Evolutionary conservation across 2,888 invertebrate genomes (phyloP).

Genomic region (Sialis lutaria): DNA sequence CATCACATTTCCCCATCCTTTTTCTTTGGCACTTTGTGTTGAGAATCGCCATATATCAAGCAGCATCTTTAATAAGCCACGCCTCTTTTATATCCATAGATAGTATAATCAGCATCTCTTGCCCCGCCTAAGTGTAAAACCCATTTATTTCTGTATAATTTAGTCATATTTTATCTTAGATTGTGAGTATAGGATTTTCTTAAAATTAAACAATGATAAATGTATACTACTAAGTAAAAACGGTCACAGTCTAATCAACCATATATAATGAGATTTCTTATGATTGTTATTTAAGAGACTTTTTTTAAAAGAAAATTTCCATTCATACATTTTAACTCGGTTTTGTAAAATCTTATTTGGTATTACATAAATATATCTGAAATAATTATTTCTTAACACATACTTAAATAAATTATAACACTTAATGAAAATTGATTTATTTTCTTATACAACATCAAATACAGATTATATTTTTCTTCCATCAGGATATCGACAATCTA

Average conservation of each 20-base stretch:
- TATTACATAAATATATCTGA: background rate
- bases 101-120: background rate
- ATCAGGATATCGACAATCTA: too few relatives aligned
- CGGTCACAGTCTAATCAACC: too few relatives aligned
- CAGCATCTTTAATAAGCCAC: conserved; percentile 2
- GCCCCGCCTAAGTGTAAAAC: background rate
- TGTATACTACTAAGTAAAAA: too few relatives aligned
- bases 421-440: background rate
- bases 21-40: background rate
- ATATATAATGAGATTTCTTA: too few relatives aligned
- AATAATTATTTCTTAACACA: background rate
- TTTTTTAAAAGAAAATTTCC: too few relatives aligned
- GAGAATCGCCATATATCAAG: background rate
- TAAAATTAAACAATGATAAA: too few relatives aligned
- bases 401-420: background rate
- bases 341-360: too few relatives aligned
- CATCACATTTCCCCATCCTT: too few relatives aligned
- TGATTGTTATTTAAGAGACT: too few relatives aligned
- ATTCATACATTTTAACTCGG: too few relatives aligned
- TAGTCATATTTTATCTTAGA: background rate
- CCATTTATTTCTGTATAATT: background rate
- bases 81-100: conserved; percentile 1
- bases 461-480: too few relatives aligned
- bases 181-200: background rate
- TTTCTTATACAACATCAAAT: too few relatives aligned